Base-by-base conservation (phyloP, 2,797 vertebrate genomes). In the Enteromius mattozi region DNA sequence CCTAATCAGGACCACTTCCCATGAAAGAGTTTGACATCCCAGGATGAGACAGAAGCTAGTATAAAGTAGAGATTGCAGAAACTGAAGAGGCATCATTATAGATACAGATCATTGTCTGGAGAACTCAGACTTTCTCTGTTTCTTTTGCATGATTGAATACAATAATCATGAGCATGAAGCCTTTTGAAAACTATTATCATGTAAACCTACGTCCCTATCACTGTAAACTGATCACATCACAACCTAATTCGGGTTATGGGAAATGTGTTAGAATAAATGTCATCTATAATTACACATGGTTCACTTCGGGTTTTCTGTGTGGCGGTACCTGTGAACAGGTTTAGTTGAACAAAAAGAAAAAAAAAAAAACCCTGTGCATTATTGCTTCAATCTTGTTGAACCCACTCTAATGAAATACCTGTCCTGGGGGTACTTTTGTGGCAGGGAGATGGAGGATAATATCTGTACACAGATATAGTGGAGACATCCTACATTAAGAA, bases 401-500 rank as follows among this genome's bases (percentile, higher is more conserved):
- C 19, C 30, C 12, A 37, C 37, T 45, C 37, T 42, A 30, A 61
- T 63, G n/a, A 78, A 80, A 68, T 27, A 17, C 2, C 5, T 30
- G 12, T 42, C 5, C 56, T 47, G 8, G 56, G 40, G 19, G 10
- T 24, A 12, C 35, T 42, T 79, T 49, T 9, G 0, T 19, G 14
- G 42, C 21, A 49, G 4, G n/a, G 33, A 33, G 66, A 80, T 56
- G 0, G n/a, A 59, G n/a, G 40, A 54, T 21, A 69, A 40, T 56
- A 42, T 59, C 68, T 45, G 35, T 59, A 45, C 56, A 27, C 69
- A n/a, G 0, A 35, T n/a, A 33, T 40, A 33, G 30, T 70, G 45
- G 74, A 70, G 24, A 49, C 80, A 30, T 56, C 6, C 40, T 59
- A 81, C 7, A 81, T 78, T 66, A 80, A 72, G 65, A 77, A 45